Conservation (phyloP, 2,888 invertebrate genomes). For the Drosophila leonis region DNA sequence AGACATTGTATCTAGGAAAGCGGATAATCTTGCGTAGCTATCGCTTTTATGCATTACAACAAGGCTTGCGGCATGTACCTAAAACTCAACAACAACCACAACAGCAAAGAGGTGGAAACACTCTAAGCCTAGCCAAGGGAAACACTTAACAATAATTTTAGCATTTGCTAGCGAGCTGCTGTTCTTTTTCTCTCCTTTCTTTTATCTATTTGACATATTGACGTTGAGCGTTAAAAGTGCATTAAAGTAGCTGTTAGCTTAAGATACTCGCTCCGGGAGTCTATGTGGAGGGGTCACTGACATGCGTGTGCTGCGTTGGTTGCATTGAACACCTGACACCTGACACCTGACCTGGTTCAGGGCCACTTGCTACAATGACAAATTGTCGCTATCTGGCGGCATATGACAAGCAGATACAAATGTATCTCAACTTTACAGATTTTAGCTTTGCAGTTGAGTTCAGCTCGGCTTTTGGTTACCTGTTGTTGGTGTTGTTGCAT, state of each 20-base stretch:
- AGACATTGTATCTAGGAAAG: constrained; percentile 33
- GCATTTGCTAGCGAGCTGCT: constrained; percentile 36
- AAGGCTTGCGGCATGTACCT: constrained; percentile 29
- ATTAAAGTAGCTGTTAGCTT: constrained; percentile 74
- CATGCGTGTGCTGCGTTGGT: constrained; percentile 4
- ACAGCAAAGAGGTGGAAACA: constrained; percentile 10
- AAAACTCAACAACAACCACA: constrained; percentile 9
- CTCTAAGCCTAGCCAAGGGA: constrained; percentile 4
- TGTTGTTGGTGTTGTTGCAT: constrained; percentile 57
- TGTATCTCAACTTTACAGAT: constrained; percentile 28
- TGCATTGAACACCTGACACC: constrained; percentile 63
- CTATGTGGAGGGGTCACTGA: constrained; percentile 11
- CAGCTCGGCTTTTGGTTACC: constrained; percentile 33
- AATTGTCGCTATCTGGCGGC: constrained; percentile 60
- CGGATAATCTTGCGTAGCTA: constrained; percentile 51
- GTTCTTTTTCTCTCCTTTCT: constrained; percentile 14
- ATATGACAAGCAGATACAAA: constrained; percentile 12
- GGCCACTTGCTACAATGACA: constrained; percentile 68
- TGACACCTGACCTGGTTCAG: constrained; percentile 72
- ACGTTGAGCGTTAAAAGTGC: constrained; percentile 82
- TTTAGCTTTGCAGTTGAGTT: constrained; percentile 2
- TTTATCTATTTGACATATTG: constrained; percentile 84
- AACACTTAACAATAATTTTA: constrained; percentile 72
- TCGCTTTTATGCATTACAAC: constrained; percentile 35
- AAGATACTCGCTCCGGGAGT: constrained; percentile 45